Base-by-base conservation (phyloP, 1,140 invertebrate genomes). In the Vollenhovia emeryi region DNA sequence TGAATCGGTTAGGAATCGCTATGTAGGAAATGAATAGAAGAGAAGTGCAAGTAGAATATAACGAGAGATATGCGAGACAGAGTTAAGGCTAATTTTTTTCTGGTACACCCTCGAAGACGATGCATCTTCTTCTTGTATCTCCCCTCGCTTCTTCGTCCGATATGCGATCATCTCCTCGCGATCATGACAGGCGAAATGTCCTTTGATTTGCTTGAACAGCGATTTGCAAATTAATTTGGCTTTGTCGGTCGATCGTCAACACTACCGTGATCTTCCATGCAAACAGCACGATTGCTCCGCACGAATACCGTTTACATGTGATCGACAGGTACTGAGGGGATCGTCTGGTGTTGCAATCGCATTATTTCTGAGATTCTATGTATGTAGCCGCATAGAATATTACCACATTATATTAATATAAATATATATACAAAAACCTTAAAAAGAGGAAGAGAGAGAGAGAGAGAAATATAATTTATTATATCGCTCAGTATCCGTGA, bases 21-120 rank as follows among this genome's bases (percentile, higher is more conserved):
- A 78, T 60, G 66, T 74, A 74, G 62, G 76, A 68, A 90, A 85
- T 84, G 79, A 45, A 78, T 27, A 18, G 55, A 52, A 13, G n/a
- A 43, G 24, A 48, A 15, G 89, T 64, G 73, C 88, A 89, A 87
- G 90, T 24, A 90, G 88, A 91, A 89, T 91, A 85, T 9, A 85
- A 88, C 86, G 93, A 91, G 92, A 93, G 92, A 92, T 90, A 91
- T n/a, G n/a, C 84, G 87, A 55, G 4, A 73, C 87, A 91, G 84
- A 92, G 93, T 93, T 93, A 94, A 93, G 94, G 94, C 2, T 27
- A 50, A 50, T 50, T 50, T 50, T 94, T 91, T 91, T 84, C 79
- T 91, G 89, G 91, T 89, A 85, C 80, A 87, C 83, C 66, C 68
- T 91, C 86, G 75, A 88, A 87, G 86, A 88, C 69, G 9, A 69